phyloP scores from a whole-genome alignment of 2,888 invertebrate genomes.

The Ditylenchus weischeri region DNA sequence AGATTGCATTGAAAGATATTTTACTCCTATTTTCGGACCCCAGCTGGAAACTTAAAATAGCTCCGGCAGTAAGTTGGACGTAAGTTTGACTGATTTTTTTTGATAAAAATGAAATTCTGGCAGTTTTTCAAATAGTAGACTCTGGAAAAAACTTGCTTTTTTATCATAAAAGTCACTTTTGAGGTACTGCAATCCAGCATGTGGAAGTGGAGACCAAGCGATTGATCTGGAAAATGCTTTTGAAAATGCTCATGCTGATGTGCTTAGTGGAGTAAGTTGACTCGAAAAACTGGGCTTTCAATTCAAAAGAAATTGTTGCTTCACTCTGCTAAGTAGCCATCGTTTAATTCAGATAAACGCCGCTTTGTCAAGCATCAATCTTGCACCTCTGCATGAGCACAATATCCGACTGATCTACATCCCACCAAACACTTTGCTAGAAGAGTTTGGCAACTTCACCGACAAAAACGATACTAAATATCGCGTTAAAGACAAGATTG shows the following conservation, averaged over 20 bases:
- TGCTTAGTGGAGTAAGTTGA: conserved; percentile 39
- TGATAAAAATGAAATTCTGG: not conserved
- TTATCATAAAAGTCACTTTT: not conserved
- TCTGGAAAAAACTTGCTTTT: too few species aligned
- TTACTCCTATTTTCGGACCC: not conserved
- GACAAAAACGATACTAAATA: conserved; percentile 21
- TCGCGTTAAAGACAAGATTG: conserved; percentile 22
- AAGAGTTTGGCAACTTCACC: conserved; percentile 29
- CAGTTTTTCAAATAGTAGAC: too few species aligned
- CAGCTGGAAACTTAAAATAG: not conserved
- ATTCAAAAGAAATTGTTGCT: not conserved
- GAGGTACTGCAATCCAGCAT: conserved; percentile 36
- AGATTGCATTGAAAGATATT: not conserved
- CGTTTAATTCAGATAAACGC: conserved; percentile 20
- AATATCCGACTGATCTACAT: conserved; percentile 22
- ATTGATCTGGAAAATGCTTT: conserved; percentile 43
- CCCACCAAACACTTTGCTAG: conserved; percentile 25
- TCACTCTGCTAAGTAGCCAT: not conserved
- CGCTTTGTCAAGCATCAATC: conserved; percentile 18
- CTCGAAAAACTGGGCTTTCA: not conserved
- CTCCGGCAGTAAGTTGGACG: conserved; percentile 4
- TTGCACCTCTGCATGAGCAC: conserved; percentile 23
- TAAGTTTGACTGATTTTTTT: not conserved
- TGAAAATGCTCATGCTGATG: conserved; percentile 42
- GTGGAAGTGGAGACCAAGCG: conserved; percentile 48